Base-by-base conservation (phyloP, 2,888 invertebrate species). In the Ophion costatus region DNA sequence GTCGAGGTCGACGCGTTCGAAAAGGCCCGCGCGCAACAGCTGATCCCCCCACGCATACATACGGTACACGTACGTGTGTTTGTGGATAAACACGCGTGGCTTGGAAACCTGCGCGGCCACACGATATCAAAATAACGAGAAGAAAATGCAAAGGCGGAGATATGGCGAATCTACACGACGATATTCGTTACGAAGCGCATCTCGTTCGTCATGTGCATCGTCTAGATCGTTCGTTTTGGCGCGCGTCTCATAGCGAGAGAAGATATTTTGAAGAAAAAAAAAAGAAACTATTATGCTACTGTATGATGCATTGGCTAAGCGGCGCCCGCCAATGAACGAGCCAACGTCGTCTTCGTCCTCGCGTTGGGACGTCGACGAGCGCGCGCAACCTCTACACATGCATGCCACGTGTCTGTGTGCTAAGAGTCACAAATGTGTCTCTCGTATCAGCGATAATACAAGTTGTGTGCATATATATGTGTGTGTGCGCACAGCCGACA, bases 211-310 rank as follows among this genome's bases (percentile, higher is more conserved):
- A 9, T 20, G 29, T 71, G 22, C 20, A 11, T 38, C 69, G 70
- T 70, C 17, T 79, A 45, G 75, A 71, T 38, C 66, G 79, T 79
- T 74, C 63, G 66, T 84, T 82, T 85, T 82, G 85, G 85, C 85
- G 82, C 85, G 82, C 80, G 67, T 84, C 63, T 74, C 33, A 59
- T 69, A 80, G 77, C 69, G 71, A 29, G 73, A 73, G 3, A 45
- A 29, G 73, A 73, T 14, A 45, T 45, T 45, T 78, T 69, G 11
- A 45, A 45, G 11, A 45, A 45, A 45, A 6, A 45, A 45, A 45
- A 11, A 45, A 45, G 3, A 10, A 10, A 14, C 45, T 10, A 14
- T 45, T 45, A 45, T 45, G 45, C 45, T 45, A 45, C 45, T 10
- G 45, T 45, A 45, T 45, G 14, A 45, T 45, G 45, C 45, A 45